Percentiles rank a stretch among this genome's conserved stretches.
Conservation (phyloP, 1,140 invertebrate genomes). For the Microplitis demolitor region DNA sequence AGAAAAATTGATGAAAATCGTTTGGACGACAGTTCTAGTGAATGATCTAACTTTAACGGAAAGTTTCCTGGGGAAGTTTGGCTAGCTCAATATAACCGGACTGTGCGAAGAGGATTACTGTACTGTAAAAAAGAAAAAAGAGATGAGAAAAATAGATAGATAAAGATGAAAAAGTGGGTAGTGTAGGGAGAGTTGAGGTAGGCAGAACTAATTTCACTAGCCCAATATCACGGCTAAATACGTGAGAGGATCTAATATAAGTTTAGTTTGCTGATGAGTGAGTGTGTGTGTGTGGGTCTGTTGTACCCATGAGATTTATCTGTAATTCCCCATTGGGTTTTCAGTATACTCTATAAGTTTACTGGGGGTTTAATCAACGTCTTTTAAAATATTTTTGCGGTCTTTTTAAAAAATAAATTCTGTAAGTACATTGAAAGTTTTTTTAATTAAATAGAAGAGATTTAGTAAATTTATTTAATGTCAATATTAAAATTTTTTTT, state of each 20-base stretch:
- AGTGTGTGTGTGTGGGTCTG: conserved; percentile 19
- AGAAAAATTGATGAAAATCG: conserved; percentile 19
- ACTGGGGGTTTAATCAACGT: too few species aligned
- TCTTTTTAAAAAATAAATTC: too few species aligned
- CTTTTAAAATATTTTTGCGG: too few species aligned
- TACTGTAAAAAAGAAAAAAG: neutral
- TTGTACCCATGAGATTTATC: conserved; percentile 22
- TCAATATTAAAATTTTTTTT: too few species aligned
- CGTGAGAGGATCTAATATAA: conserved; percentile 14
- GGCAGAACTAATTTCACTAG: conserved; percentile 29
- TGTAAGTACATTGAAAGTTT: too few species aligned
- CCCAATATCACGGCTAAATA: conserved; percentile 11
- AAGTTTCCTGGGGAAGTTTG: conserved; percentile 11
- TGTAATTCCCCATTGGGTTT: conserved; percentile 22
- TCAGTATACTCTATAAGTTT: neutral
- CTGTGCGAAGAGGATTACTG: conserved; percentile 21
- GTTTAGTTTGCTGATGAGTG: conserved; percentile 19
- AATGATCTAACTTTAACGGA: conserved; percentile 22
- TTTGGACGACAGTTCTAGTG: conserved; percentile 15
- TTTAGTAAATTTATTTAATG: too few species aligned
- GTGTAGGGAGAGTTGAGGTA: too few species aligned
- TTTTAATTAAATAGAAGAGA: too few species aligned
- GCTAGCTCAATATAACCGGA: conserved; percentile 11
- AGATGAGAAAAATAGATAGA: neutral
- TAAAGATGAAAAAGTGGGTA: neutral